Conservation (phyloP, 2,888 invertebrate species). For the Hirtodrosophila histrioides region DNA sequence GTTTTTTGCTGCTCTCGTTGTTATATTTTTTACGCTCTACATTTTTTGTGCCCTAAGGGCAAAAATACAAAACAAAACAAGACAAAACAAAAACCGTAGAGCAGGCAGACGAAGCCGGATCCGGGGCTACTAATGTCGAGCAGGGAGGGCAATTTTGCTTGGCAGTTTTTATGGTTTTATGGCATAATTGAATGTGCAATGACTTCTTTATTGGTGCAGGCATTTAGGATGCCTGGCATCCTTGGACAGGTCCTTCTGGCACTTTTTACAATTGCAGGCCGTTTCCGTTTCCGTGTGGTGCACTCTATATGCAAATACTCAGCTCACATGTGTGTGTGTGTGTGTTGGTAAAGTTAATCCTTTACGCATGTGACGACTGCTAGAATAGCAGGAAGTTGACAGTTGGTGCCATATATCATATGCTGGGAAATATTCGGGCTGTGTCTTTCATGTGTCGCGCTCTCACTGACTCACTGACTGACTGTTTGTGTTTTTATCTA, state of each 20-base stretch:
- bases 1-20: constrained; percentile 67
- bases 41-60: constrained; percentile 52
- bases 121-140: constrained; percentile 72
- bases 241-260: constrained; percentile 47
- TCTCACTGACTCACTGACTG: constrained; percentile 18
- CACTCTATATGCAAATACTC: constrained; percentile 57
- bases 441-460: constrained; percentile 70
- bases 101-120: neutral
- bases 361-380: constrained; percentile 66
- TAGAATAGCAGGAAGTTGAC: constrained; percentile 62
- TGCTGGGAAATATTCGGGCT: constrained; percentile 74
- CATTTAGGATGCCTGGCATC: constrained; percentile 30
- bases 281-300: constrained; percentile 68
- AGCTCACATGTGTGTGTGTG: constrained; percentile 34
- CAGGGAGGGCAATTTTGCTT: constrained; percentile 42
- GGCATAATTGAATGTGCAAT: constrained; percentile 57
- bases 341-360: constrained; percentile 62
- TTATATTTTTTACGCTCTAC: constrained; percentile 82
- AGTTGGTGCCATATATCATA: constrained; percentile 66
- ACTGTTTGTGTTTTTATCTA: constrained; percentile 67
- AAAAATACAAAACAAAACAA: constrained; percentile 4
- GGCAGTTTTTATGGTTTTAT: constrained; percentile 74
- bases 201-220: constrained; percentile 79
- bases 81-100: constrained; percentile 1
- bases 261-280: constrained; percentile 26